Base-by-base conservation (phyloP, 2,797 vertebrate species). In the Enteromius fasciolatus region DNA sequence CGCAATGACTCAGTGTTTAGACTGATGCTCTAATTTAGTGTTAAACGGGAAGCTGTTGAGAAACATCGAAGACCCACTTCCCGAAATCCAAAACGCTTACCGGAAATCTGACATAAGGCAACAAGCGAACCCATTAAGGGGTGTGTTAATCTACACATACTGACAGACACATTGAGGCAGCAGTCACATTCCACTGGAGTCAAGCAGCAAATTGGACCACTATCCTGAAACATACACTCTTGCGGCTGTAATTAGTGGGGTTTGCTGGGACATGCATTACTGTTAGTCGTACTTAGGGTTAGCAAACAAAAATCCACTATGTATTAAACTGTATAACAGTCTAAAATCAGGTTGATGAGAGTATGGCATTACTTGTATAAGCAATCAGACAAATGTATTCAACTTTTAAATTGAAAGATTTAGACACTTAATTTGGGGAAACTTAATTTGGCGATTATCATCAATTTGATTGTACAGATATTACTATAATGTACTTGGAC, bases 141-240 rank as follows among this genome's bases (percentile, higher is more conserved):
- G 18, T 93, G 93, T 93, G 89, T 92, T 90, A 92, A 90, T 91
- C 78, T 67, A 85, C 82, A 81, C 44, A 82, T 57, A 92, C 87
- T 92, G 92, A 94, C 91, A 94, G 93, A 92, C 92, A 73, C 89
- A 92, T 92, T 94, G 94, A 94, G 91, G 93, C 94, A 95, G 94
- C 91, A 88, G 90, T 90, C 89, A 87, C 94, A 94, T 94, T 94
- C 93, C 94, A 92, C 84, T 90, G 92, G 93, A 94, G 94, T 94
- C 93, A 94, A 93, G 89, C 89, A 86, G 91, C 91, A 91, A 91
- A 90, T 92, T 92, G 91, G 91, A 89, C 90, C 92, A 66, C 85
- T 91, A 63, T 80, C 54, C 86, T 76, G 88, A 85, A 79, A 7
- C 83, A 84, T 84, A 20, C 88, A 76, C 54, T 50, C 76, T 46